Percentiles rank a stretch among this genome's conserved stretches.
These are phyloP conservation scores for Zootoca vivipara DNA, from an alignment of 2,113 vertebrate genomes.

Conservation along the genomic window DNA sequence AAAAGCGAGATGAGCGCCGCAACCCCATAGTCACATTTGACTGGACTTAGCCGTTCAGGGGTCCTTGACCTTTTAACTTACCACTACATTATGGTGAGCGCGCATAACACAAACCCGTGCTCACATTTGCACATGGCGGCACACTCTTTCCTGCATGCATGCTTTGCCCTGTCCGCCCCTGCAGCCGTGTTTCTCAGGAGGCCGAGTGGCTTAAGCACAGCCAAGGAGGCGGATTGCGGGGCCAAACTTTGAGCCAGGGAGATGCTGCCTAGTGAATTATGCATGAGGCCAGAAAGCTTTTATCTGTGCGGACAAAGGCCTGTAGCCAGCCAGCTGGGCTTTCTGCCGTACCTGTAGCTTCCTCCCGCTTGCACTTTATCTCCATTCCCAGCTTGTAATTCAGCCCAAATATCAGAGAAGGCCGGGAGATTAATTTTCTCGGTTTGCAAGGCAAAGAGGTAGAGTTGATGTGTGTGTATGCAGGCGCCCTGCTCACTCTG, in stretches of 20 bases:
- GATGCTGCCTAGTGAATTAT: slow-evolving; percentile 68
- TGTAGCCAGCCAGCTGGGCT: slow-evolving; percentile 54
- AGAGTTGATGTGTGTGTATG: too few relatives aligned
- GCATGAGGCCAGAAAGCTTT: slow-evolving; percentile 63
- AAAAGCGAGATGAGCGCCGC: too few relatives aligned
- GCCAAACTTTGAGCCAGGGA: slow-evolving; percentile 1
- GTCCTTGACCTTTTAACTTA: neutral
- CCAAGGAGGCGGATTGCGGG: slow-evolving; percentile 14
- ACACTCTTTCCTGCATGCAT: neutral
- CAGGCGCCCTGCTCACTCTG: slow-evolving; percentile 1
- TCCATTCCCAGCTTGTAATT: slow-evolving; percentile 76
- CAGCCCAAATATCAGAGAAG: slow-evolving; percentile 74
- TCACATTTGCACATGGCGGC: neutral
- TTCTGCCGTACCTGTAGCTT: slow-evolving; percentile 60
- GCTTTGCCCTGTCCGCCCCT: rapidly evolving
- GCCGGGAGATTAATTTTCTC: slow-evolving; percentile 74
- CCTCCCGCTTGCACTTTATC: slow-evolving; percentile 67
- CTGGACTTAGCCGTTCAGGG: too few relatives aligned
- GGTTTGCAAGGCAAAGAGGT: slow-evolving; percentile 69
- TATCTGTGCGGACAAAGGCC: slow-evolving; percentile 66
- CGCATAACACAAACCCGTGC: neutral
- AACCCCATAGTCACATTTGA: too few relatives aligned
- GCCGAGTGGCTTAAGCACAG: neutral
- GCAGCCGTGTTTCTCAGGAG: neutral
- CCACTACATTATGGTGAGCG: too few relatives aligned